Conservation (phyloP, 1,140 invertebrate species). For the Paraescarpia echinospica region DNA sequence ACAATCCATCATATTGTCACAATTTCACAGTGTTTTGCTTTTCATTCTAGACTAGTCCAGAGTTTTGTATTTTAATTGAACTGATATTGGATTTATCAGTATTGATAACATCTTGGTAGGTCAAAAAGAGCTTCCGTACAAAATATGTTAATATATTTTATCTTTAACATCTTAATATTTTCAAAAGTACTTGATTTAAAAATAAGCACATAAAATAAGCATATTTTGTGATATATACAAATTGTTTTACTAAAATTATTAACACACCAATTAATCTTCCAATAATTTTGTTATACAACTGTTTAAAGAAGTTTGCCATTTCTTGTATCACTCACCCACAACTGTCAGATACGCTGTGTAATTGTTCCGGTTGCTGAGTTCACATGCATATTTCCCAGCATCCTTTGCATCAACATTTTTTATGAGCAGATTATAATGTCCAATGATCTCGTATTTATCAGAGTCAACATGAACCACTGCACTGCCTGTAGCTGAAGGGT, state of each 20-base stretch:
- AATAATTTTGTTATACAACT: background rate
- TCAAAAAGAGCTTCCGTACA: too few species aligned
- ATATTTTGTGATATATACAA: background rate
- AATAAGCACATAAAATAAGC: too few species aligned
- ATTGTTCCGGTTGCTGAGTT: constrained; percentile 7
- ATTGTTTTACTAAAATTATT: background rate
- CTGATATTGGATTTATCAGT: too few species aligned
- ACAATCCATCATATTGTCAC: too few species aligned
- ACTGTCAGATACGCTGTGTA: constrained; percentile 12
- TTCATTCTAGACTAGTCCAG: too few species aligned
- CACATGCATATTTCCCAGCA: constrained; percentile 10
- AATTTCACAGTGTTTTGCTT: too few species aligned
- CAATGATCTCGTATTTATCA: constrained; percentile 8
- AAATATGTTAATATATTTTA: too few species aligned
- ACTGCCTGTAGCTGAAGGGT: background rate
- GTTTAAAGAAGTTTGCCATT: background rate
- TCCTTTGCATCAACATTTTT: constrained; percentile 1
- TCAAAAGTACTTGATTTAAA: too few species aligned
- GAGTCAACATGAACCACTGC: background rate
- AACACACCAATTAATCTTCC: background rate
- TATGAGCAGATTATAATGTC: constrained; percentile 14
- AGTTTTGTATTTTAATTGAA: too few species aligned
- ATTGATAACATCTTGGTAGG: too few species aligned
- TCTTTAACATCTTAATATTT: too few species aligned
- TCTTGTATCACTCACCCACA: background rate